Evolutionary conservation across 2,797 vertebrate species (phyloP).

Genomic region (Phaenicophaeus curvirostris): DNA sequence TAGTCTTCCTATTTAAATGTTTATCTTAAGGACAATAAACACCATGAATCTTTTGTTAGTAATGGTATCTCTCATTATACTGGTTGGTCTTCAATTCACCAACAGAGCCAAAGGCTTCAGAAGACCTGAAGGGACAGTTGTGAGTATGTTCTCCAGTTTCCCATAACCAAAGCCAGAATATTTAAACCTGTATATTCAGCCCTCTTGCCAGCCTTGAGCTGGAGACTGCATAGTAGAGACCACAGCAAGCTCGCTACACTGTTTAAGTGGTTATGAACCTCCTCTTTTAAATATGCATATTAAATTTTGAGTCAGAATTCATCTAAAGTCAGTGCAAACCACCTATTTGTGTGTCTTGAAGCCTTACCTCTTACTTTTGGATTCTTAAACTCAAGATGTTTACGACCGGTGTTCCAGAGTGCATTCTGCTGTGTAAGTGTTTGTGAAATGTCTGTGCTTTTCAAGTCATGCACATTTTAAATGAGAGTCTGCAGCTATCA

Average conservation of each 20-base stretch:
- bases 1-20: not conserved
- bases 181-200: not conserved
- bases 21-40: not conserved
- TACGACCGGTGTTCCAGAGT: not conserved
- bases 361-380: not conserved
- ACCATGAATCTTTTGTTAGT: not conserved
- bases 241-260: not conserved
- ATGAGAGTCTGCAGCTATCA: conserved; percentile 1
- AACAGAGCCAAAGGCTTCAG: not conserved
- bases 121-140: not conserved
- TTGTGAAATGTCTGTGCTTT: not conserved
- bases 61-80: not conserved
- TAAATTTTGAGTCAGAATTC: not conserved
- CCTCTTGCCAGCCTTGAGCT: not conserved
- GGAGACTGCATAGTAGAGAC: not conserved
- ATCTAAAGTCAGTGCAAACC: not conserved
- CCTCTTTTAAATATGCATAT: not conserved
- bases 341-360: not conserved
- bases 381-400: not conserved
- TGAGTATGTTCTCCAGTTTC: not conserved
- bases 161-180: not conserved
- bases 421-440: not conserved
- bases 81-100: not conserved
- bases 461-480: not conserved
- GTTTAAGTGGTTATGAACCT: not conserved